These are phyloP conservation scores for Malurus splendens DNA, from an alignment of 2,797 vertebrate species.

Conservation along the genomic window DNA sequence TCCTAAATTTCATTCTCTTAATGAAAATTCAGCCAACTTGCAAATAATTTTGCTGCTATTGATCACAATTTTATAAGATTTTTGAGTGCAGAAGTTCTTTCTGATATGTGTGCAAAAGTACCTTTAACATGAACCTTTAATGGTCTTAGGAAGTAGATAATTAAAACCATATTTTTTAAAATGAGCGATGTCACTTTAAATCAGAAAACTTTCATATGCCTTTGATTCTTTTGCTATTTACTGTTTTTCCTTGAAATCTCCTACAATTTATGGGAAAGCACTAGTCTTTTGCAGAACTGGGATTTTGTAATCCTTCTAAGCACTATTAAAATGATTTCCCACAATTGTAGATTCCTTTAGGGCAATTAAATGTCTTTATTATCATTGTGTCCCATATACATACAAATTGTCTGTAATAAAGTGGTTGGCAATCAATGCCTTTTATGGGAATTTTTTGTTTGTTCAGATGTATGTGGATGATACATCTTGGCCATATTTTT, in stretches of 20 bases:
- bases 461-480: background rate
- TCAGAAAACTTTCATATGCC: background rate
- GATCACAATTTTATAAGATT: background rate
- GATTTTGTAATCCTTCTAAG: conserved; percentile 7
- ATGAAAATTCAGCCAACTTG: background rate
- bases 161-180: background rate
- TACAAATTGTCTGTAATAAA: background rate
- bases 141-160: background rate
- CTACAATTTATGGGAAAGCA: conserved; percentile 1
- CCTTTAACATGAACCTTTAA: background rate
- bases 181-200: background rate
- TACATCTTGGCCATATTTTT: background rate
- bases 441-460: background rate
- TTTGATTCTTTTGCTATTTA: conserved; percentile 9
- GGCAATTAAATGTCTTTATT: background rate
- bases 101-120: background rate
- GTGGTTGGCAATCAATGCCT: background rate
- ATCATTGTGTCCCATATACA: background rate
- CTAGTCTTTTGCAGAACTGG: background rate
- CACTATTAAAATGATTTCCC: background rate
- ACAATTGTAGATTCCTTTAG: conserved; percentile 1
- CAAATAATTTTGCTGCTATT: background rate
- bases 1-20: background rate
- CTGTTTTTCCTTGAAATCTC: conserved; percentile 11
- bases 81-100: background rate